Evolutionary conservation across 2,113 vertebrate species (phyloP), one percentile per base, ranked within the genome.

Genomic region (Brachirus orientalis): DNA sequence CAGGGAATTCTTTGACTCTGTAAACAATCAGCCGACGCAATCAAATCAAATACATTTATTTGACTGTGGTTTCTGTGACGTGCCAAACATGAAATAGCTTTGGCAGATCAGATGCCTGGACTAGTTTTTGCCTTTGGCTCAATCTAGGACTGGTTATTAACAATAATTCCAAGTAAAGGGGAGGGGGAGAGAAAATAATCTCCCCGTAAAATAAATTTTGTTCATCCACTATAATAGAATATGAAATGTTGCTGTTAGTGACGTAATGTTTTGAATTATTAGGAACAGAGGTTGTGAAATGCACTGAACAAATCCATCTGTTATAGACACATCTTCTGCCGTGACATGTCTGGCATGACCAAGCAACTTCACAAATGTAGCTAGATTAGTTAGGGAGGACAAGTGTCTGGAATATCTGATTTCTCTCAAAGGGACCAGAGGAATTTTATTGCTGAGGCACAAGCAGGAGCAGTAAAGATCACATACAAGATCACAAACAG

Each of bases 31-130:
- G 70, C 63, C 59, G 22, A 81, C 52, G 45, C 75, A 72, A 85
- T 86, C 79, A 82, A 64, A 87, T 86, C 72, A 72, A 85, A 74
- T 69, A 72, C 56, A 66, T 72, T 85, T 28, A 68, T 87, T 77
- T 54, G 65, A 44, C 65, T 86, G 88, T 60, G 89, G 89, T 90
- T 80, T 73, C 63, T 72, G 28, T 72, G 59, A 81, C 85, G 68
- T 82, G 88, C 90, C 88, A 91, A 88, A 90, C 54, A 28, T 76
- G 43, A 82, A 87, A 89, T 86, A 80, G 63, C 73, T 90, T 80
- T 89, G 86, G 86, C 86, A 86, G 68, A 78, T 54, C 4, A 17
- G 51, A 37, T 6, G 13, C 72, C 53, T 75, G 51, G 80, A 63
- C 61, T 28, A 28, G 28, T 53, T 66, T 36, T 18, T 76, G 53